phyloP scores from a whole-genome alignment of 1,140 invertebrate genomes.

The Dendrolimus punctatus region DNA sequence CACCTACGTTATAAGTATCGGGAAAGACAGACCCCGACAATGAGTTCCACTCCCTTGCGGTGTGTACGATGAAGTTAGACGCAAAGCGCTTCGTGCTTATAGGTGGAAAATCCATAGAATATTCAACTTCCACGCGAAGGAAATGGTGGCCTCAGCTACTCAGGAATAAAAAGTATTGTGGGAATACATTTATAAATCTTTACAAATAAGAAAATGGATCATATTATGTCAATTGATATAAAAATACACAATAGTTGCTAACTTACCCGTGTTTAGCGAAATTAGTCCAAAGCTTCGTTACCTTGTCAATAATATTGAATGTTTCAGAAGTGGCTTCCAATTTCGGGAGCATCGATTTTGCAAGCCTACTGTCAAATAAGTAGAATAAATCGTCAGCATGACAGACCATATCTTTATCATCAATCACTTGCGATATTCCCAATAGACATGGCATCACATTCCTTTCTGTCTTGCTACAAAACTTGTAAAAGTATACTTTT shows the following conservation, averaged over 20 bases:
- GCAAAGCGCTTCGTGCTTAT: no score
- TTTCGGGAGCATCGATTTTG: constrained; percentile 7
- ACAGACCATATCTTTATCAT: constrained; percentile 16
- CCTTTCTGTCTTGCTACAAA: constrained; percentile 54
- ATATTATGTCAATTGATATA: no score
- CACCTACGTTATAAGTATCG: no score
- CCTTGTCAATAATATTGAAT: constrained; percentile 25
- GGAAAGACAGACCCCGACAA: no score
- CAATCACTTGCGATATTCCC: constrained; percentile 8
- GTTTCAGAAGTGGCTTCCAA: constrained; percentile 25
- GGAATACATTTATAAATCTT: no score
- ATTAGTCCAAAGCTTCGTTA: constrained; percentile 70
- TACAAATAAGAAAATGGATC: no score
- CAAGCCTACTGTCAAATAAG: constrained; percentile 54
- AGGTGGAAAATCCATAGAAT: no score
- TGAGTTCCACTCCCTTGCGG: no score
- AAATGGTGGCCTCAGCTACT: no score
- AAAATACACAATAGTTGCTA: background rate
- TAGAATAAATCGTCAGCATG: constrained; percentile 76
- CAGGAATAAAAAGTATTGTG: no score
- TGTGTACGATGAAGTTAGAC: no score
- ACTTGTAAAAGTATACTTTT: constrained; percentile 42
- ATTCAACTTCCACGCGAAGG: no score
- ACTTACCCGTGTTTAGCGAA: constrained; percentile 32
- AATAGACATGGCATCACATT: constrained; percentile 26